Evolutionary conservation across 2,113 vertebrate genomes (phyloP).

Genomic region (Oceanites oceanicus): DNA sequence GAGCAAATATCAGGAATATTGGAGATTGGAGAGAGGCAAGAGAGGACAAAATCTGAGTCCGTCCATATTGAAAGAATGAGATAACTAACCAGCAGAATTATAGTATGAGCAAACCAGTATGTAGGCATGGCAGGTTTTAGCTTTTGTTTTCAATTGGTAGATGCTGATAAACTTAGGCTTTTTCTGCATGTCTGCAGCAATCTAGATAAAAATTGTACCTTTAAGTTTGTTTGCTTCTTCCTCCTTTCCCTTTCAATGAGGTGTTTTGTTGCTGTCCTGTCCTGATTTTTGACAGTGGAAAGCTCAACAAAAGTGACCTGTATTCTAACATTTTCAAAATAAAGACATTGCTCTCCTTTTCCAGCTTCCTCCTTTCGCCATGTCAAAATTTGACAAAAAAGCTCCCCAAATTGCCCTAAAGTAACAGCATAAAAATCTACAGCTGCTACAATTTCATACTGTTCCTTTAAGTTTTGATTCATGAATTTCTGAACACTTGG

Average conservation of each 20-base stretch:
- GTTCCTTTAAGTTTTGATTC: not conserved
- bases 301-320: not conserved
- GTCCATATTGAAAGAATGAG: not conserved
- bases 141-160: not conserved
- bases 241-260: not conserved
- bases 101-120: not conserved
- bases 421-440: not conserved
- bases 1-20: not conserved
- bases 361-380: not conserved
- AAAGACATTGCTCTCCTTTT: not conserved
- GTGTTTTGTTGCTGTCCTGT: not conserved
- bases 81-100: not conserved
- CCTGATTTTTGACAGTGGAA: not conserved
- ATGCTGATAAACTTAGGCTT: not conserved
- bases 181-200: not conserved
- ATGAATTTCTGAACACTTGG: not conserved
- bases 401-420: not conserved
- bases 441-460: not conserved
- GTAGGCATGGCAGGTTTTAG: not conserved
- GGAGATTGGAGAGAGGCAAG: not conserved
- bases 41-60: not conserved
- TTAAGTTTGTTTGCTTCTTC: not conserved
- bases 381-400: not conserved
- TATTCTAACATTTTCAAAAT: not conserved
- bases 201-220: not conserved